Evolutionary conservation across 1,140 invertebrate genomes (phyloP).

Genomic region (Cydia pomonella): DNA sequence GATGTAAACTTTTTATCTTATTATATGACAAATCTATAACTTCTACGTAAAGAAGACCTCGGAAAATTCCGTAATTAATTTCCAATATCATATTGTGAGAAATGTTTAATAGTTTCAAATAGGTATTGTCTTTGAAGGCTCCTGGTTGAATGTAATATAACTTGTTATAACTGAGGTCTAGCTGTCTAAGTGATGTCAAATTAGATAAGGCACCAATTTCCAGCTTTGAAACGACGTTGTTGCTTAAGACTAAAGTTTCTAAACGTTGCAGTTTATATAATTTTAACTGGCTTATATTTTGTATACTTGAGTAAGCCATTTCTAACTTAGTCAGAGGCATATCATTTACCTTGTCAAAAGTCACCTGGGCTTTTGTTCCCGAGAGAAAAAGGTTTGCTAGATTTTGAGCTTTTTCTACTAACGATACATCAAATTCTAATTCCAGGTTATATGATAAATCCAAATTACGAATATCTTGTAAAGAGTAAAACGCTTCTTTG

Average conservation of each 20-base stretch:
- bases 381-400: conserved; percentile 49
- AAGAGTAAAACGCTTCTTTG: conserved; percentile 40
- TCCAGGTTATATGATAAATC: conserved; percentile 51
- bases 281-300: conserved; percentile 43
- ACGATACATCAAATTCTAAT: conserved; percentile 33
- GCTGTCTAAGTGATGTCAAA: conserved; percentile 36
- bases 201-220: conserved; percentile 43
- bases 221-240: conserved; percentile 47
- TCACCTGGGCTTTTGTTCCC: conserved; percentile 40
- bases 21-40: conserved; percentile 48
- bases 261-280: conserved; percentile 43
- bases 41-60: conserved; percentile 39
- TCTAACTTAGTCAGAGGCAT: conserved; percentile 43
- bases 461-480: conserved; percentile 41
- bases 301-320: conserved; percentile 44
- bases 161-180: conserved; percentile 55
- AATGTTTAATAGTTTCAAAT: conserved; percentile 45
- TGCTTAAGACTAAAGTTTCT: conserved; percentile 41
- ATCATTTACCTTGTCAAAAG: conserved; percentile 40
- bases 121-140: conserved; percentile 45
- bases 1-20: conserved; percentile 40
- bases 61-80: conserved; percentile 48
- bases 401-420: conserved; percentile 38
- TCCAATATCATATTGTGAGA: conserved; percentile 45
- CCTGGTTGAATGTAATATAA: conserved; percentile 45